phyloP scores from a whole-genome alignment of 1,140 invertebrate species.

The Diabrotica undecimpunctata region DNA sequence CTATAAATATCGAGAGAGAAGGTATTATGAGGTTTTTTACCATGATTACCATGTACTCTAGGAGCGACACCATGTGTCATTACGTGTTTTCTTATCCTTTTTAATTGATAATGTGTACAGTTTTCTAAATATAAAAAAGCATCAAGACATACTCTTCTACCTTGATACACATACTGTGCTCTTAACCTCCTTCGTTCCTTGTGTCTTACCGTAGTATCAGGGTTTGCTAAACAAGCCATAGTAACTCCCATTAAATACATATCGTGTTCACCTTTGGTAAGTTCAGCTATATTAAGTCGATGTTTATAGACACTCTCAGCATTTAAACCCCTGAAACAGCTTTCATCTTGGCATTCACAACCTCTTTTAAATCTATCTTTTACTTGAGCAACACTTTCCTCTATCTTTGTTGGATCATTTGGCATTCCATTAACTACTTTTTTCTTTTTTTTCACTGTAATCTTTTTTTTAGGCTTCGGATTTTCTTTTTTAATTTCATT shows the following conservation, averaged over 20 bases:
- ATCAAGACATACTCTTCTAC: constrained; percentile 70
- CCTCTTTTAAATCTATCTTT: constrained; percentile 64
- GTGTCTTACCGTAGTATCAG: constrained; percentile 66
- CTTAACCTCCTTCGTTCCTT: constrained; percentile 68
- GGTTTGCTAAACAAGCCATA: constrained; percentile 73
- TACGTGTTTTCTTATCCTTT: constrained; percentile 72
- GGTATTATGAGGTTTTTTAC: constrained; percentile 77
- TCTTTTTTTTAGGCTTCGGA: constrained; percentile 39
- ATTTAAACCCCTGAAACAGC: constrained; percentile 68
- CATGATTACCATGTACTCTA: constrained; percentile 72
- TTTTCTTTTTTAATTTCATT: constrained; percentile 33
- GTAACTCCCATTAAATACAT: constrained; percentile 79
- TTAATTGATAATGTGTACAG: constrained; percentile 75
- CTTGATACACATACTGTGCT: constrained; percentile 72
- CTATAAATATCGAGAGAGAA: constrained; percentile 75
- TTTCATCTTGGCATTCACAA: constrained; percentile 72
- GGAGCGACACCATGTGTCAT: constrained; percentile 75
- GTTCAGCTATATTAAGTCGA: constrained; percentile 71
- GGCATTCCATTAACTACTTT: constrained; percentile 36
- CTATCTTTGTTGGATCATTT: constrained; percentile 53
- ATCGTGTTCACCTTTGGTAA: constrained; percentile 57
- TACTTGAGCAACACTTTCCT: constrained; percentile 60
- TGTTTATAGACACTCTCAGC: constrained; percentile 72
- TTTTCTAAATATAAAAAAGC: constrained; percentile 78
- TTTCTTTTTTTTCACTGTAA: constrained; percentile 52